phyloP scores from a whole-genome alignment of 2,888 invertebrate species.

The Xylota sylvarum region DNA sequence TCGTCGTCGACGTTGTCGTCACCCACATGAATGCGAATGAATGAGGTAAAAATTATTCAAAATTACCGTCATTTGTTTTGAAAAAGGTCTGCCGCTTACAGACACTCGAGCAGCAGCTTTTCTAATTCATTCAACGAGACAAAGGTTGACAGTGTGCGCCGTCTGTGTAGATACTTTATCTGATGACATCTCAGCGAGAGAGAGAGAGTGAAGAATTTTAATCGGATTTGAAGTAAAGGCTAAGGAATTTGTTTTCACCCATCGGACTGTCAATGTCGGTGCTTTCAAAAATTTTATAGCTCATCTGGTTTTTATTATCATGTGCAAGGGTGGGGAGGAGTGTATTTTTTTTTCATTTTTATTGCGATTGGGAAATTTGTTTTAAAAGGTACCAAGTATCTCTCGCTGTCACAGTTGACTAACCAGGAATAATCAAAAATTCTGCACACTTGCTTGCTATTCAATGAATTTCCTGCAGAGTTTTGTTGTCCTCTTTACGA shows the following conservation, averaged over 20 bases:
- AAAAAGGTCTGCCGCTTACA: conserved; percentile 21
- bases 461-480: conserved; percentile 15
- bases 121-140: not conserved
- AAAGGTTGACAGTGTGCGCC: not conserved
- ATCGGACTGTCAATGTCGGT: not conserved
- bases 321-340: not conserved
- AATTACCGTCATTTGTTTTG: conserved; percentile 45
- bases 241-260: conserved; percentile 23
- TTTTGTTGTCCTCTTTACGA: not conserved
- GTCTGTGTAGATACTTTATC: not conserved
- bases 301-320: not conserved
- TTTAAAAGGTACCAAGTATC: conserved; percentile 18
- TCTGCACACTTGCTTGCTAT: conserved; percentile 11
- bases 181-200: not conserved
- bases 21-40: conserved; percentile 29
- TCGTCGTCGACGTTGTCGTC: not conserved
- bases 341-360: not conserved
- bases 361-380: conserved; percentile 3
- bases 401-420: conserved; percentile 8
- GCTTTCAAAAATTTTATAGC: conserved; percentile 9
- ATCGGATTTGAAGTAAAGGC: conserved; percentile 5
- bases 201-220: conserved; percentile 33
- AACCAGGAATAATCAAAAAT: conserved; percentile 40
- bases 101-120: not conserved
- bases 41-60: conserved; percentile 23